Evolutionary conservation across 2,113 vertebrate species (phyloP).

Genomic region (Excalfactoria chinensis): DNA sequence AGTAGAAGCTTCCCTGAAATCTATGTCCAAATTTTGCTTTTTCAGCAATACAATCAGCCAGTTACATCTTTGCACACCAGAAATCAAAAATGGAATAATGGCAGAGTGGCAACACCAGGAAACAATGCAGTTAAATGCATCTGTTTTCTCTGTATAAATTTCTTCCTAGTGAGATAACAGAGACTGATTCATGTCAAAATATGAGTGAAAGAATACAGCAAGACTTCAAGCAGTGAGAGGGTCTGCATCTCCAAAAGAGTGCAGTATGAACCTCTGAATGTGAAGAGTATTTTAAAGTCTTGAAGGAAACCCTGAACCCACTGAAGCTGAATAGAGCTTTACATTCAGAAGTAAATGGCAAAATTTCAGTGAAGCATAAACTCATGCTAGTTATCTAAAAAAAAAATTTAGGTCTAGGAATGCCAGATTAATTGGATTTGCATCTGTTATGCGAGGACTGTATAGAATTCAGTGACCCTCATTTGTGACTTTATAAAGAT

Average conservation of each 20-base stretch:
- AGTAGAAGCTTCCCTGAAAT: background rate
- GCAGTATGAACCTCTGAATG: background rate
- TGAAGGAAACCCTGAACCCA: background rate
- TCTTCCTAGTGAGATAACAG: background rate
- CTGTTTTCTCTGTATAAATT: background rate
- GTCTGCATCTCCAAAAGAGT: background rate
- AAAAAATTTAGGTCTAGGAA: background rate
- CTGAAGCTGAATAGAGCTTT: background rate
- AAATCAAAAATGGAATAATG: background rate
- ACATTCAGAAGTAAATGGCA: background rate
- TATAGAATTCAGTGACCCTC: background rate
- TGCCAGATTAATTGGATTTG: background rate
- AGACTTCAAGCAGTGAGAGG: background rate
- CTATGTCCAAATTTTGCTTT: background rate
- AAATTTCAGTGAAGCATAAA: background rate
- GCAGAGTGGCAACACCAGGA: background rate
- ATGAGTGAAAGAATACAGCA: background rate
- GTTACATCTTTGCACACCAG: rapidly evolving
- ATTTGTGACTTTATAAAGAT: background rate
- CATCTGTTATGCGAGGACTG: background rate
- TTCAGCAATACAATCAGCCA: background rate
- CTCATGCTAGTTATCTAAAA: background rate
- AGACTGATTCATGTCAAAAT: background rate
- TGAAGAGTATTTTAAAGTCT: background rate
- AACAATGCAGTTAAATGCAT: background rate